These are phyloP conservation scores for Ruditapes philippinarum DNA, from an alignment of 1,140 invertebrate genomes.

Conservation along the genomic window DNA sequence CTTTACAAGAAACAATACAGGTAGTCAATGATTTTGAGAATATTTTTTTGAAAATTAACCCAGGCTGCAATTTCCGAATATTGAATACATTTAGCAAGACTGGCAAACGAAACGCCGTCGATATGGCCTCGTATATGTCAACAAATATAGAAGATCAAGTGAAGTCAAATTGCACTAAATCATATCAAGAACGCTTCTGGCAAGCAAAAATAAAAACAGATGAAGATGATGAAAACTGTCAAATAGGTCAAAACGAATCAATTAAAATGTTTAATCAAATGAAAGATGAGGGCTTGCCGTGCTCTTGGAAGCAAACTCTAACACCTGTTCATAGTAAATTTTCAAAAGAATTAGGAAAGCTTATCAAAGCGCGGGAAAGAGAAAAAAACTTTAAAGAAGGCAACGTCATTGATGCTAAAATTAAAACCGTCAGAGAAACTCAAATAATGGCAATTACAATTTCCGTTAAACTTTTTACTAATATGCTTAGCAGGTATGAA, in stretches of 20 bases:
- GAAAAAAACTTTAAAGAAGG: background rate
- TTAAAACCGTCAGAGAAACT: background rate
- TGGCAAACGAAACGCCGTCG: background rate
- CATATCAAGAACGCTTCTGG: background rate
- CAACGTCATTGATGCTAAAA: background rate
- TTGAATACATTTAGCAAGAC: background rate
- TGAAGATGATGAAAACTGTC: background rate
- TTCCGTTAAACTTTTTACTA: background rate
- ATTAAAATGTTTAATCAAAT: background rate
- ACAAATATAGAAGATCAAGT: background rate
- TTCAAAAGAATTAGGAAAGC: background rate
- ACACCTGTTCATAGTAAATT: background rate
- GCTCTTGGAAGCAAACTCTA: background rate
- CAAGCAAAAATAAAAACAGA: background rate
- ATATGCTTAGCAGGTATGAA: too few species aligned
- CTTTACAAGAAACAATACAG: background rate
- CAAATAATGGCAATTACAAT: background rate
- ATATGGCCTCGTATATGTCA: background rate
- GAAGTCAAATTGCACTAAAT: background rate
- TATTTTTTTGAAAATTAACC: background rate
- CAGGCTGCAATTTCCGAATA: background rate
- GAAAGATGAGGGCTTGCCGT: background rate
- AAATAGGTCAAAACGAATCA: background rate
- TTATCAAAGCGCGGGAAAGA: background rate
- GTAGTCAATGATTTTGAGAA: background rate